These are phyloP conservation scores for Parasteatoda tepidariorum DNA, from an alignment of 1,140 invertebrate genomes.

Conservation along the genomic window DNA sequence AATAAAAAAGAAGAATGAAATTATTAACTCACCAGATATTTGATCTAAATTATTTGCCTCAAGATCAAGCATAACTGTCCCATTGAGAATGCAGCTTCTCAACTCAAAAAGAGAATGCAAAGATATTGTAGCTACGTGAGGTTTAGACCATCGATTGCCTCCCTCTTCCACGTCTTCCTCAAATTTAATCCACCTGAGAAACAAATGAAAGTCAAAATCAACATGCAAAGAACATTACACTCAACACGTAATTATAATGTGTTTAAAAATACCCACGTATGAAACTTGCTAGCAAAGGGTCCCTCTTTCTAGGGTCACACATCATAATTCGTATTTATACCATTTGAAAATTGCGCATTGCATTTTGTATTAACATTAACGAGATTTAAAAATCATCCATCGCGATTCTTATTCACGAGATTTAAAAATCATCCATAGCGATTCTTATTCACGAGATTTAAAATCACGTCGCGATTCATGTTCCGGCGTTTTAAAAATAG, in stretches of 20 bases:
- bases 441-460: no score
- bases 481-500: no score
- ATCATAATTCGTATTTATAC: no score
- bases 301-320: no score
- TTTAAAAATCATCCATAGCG: no score
- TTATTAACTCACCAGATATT: conserved; percentile 73
- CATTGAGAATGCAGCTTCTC: conserved; percentile 80
- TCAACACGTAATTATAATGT: neutral
- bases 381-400: no score
- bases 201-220: neutral
- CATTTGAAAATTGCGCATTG: no score
- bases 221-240: no score
- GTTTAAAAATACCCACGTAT: no score
- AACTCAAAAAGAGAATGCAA: conserved; percentile 70
- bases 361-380: no score
- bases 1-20: neutral
- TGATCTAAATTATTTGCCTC: conserved; percentile 86
- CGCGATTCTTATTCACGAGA: no score
- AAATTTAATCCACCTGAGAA: conserved; percentile 70
- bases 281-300: neutral
- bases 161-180: conserved; percentile 72
- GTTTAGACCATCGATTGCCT: conserved; percentile 71
- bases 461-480: no score
- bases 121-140: conserved; percentile 70
- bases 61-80: conserved; percentile 91